Conservation (phyloP, 1,140 invertebrate species). For the Tenebrio molitor region DNA sequence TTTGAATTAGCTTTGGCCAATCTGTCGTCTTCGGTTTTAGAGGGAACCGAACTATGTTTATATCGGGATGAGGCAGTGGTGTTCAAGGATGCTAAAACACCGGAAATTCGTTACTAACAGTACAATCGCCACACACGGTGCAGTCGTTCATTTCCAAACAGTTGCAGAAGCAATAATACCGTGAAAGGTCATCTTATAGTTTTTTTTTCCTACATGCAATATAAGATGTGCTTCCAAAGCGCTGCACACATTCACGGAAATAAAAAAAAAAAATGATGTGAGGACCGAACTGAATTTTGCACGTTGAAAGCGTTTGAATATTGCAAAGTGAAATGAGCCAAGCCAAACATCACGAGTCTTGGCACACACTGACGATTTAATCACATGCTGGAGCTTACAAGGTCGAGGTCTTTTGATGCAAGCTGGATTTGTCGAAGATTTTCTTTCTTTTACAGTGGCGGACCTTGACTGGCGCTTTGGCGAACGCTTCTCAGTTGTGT, state of each 20-base stretch:
- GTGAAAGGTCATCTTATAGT: constrained; percentile 12
- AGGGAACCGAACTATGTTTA: constrained; percentile 66
- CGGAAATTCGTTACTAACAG: constrained; percentile 62
- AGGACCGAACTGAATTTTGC: constrained; percentile 38
- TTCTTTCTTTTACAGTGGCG: constrained; percentile 70
- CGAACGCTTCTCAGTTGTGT: constrained; percentile 74
- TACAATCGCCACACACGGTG: constrained; percentile 50
- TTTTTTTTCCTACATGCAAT: constrained; percentile 3
- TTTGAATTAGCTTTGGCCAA: constrained; percentile 65
- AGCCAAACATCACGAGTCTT: constrained; percentile 61
- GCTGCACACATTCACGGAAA: constrained; percentile 25
- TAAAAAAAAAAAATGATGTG: constrained; percentile 29
- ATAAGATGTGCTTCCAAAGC: constrained; percentile 24
- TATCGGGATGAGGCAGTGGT: constrained; percentile 66
- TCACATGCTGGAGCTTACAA: constrained; percentile 68
- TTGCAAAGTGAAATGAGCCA: constrained; percentile 51
- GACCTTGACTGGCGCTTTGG: constrained; percentile 81
- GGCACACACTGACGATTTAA: constrained; percentile 61
- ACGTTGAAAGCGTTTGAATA: constrained; percentile 41
- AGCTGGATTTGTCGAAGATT: constrained; percentile 64
- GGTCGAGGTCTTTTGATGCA: constrained; percentile 73
- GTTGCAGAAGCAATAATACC: constrained; percentile 37
- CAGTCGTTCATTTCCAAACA: constrained; percentile 46
- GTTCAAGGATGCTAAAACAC: constrained; percentile 67
- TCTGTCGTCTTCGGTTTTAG: constrained; percentile 65